Evolutionary conservation across 2,797 vertebrate species (phyloP).

Genomic region (Mormyrus proboscirostris): DNA sequence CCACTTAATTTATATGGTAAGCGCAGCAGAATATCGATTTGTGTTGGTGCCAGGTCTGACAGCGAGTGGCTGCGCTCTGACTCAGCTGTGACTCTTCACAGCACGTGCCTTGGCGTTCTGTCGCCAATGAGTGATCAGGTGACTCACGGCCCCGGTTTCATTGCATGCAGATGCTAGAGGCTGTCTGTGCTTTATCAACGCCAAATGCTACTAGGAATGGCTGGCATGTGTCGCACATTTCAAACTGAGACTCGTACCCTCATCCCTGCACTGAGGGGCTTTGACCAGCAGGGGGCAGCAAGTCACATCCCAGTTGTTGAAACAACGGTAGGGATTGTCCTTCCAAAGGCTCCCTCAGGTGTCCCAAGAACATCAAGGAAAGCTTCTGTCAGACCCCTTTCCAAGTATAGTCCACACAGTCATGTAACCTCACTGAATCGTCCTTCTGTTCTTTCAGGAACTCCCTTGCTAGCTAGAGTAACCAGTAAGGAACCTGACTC

Average conservation of each 20-base stretch:
- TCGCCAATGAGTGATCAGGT: background rate
- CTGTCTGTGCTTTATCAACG: background rate
- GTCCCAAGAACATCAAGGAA: background rate
- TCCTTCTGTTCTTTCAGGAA: background rate
- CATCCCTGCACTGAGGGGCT: background rate
- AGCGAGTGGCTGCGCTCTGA: background rate
- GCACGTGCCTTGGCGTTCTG: background rate
- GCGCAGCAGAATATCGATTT: conserved; percentile 19
- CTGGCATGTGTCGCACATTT: background rate
- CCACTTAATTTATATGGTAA: conserved; percentile 29
- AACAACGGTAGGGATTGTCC: background rate
- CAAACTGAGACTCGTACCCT: background rate
- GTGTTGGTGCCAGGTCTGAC: conserved; percentile 1
- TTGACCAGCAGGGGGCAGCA: background rate
- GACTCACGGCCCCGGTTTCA: conserved; percentile 8
- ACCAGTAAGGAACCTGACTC: background rate
- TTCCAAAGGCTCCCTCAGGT: background rate
- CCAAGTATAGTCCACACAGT: background rate
- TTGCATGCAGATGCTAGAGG: conserved; percentile 1
- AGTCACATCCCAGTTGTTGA: background rate
- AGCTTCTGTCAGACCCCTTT: background rate
- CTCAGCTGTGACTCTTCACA: conserved; percentile 14
- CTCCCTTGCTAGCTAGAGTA: background rate
- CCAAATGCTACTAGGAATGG: background rate
- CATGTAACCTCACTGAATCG: background rate